A percentile compares a stretch with the other conserved stretches of the same genome.
phyloP scores from a whole-genome alignment of 2,888 invertebrate genomes.

The Lithophane ornitopus region DNA sequence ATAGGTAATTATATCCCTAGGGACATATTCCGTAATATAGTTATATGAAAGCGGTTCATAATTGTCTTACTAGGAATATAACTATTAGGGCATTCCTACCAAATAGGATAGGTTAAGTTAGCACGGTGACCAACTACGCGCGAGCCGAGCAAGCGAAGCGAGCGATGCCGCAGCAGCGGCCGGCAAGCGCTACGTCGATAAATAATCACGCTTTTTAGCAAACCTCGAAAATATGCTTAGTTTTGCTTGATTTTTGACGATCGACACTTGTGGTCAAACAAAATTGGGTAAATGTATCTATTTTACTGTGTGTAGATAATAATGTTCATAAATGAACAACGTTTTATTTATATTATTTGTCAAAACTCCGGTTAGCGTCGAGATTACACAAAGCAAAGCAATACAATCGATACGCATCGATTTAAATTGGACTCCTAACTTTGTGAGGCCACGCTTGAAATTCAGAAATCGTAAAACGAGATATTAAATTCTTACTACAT shows the following conservation, averaged over 20 bases:
- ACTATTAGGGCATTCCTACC: too few relatives aligned
- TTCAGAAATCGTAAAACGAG: slow-evolving; percentile 21
- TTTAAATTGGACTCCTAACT: neutral
- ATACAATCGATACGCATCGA: neutral
- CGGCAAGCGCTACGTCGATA: too few relatives aligned
- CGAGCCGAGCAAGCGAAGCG: too few relatives aligned
- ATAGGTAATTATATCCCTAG: too few relatives aligned
- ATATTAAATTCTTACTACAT: slow-evolving; percentile 45
- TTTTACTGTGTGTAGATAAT: too few relatives aligned
- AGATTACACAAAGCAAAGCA: neutral
- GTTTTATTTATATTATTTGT: neutral
- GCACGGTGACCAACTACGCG: too few relatives aligned
- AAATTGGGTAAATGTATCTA: neutral
- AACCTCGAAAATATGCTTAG: neutral
- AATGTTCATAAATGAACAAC: neutral
- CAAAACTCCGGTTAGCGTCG: neutral
- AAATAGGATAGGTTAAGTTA: too few relatives aligned
- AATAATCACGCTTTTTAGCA: neutral
- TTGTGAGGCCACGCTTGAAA: slow-evolving; percentile 9
- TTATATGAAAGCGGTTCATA: too few relatives aligned
- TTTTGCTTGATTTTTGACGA: neutral
- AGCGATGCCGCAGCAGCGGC: too few relatives aligned
- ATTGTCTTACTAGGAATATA: too few relatives aligned
- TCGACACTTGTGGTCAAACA: neutral
- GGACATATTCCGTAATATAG: too few relatives aligned